Conservation (phyloP, 2,797 vertebrate species). For the Sebastes elongatus region DNA sequence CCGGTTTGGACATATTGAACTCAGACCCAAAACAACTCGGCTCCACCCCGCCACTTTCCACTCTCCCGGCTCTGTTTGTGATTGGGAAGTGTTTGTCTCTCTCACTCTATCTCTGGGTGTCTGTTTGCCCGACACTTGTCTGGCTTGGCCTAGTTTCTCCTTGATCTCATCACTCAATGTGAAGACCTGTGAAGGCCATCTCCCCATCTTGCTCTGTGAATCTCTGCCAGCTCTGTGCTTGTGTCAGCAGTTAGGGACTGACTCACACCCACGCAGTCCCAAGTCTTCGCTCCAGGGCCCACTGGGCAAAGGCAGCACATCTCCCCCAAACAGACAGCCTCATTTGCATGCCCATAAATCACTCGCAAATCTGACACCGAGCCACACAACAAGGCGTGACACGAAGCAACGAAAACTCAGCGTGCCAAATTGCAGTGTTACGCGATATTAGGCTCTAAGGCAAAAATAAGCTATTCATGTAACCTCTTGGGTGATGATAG, state of each 20-base stretch:
- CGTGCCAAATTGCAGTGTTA: constrained; percentile 34
- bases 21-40: constrained; percentile 66
- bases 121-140: constrained; percentile 76
- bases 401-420: constrained; percentile 34
- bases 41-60: constrained; percentile 36
- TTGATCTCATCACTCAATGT: constrained; percentile 80
- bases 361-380: constrained; percentile 65
- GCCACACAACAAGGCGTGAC: constrained; percentile 54
- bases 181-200: constrained; percentile 79
- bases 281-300: constrained; percentile 57
- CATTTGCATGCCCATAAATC: constrained; percentile 83
- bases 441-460: constrained; percentile 37
- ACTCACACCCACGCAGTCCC: constrained; percentile 69
- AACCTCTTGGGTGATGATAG: constrained; percentile 32
- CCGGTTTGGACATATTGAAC: constrained; percentile 76
- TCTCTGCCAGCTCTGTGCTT: constrained; percentile 69
- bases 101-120: constrained; percentile 59
- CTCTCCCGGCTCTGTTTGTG: constrained; percentile 58
- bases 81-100: constrained; percentile 66
- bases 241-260: constrained; percentile 78
- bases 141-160: constrained; percentile 78
- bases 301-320: constrained; percentile 63
- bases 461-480: constrained; percentile 34
- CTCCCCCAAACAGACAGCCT: constrained; percentile 71
- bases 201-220: constrained; percentile 61